Evolutionary conservation across 2,113 vertebrate genomes (phyloP).

Genomic region (Scalopus aquaticus): DNA sequence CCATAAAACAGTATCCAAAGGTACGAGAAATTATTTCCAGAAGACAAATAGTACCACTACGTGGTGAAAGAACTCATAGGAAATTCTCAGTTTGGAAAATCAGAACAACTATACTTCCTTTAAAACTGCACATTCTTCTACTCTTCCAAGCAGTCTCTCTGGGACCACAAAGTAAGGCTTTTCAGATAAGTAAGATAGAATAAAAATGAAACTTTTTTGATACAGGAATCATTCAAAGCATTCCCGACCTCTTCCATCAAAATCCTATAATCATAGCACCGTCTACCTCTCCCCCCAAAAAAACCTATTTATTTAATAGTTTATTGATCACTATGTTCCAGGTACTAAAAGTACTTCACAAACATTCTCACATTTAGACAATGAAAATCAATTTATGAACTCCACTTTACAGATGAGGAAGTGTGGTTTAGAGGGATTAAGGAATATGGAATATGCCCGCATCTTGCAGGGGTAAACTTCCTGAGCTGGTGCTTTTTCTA

Average conservation of each 20-base stretch:
- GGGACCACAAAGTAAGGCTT: background rate
- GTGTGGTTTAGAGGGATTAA: background rate
- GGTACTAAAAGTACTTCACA: background rate
- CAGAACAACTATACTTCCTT: background rate
- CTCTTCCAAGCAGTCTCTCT: background rate
- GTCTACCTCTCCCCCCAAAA: background rate
- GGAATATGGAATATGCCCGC: fast-evolving
- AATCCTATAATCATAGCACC: background rate
- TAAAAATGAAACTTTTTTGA: background rate
- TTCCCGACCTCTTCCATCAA: background rate
- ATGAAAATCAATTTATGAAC: background rate
- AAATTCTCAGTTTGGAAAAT: slow-evolving; percentile 15
- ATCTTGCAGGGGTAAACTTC: background rate
- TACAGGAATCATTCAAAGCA: background rate
- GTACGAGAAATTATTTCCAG: background rate
- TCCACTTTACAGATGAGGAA: background rate
- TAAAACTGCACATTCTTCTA: background rate
- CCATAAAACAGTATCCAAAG: background rate
- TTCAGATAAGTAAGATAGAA: background rate
- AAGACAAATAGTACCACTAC: background rate
- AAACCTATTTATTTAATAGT: background rate
- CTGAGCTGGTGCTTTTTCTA: background rate
- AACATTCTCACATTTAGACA: background rate
- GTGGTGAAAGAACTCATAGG: background rate
- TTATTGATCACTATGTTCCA: background rate